Conservation (phyloP, 2,113 vertebrate genomes). For the Melanerpes aurifrons region DNA sequence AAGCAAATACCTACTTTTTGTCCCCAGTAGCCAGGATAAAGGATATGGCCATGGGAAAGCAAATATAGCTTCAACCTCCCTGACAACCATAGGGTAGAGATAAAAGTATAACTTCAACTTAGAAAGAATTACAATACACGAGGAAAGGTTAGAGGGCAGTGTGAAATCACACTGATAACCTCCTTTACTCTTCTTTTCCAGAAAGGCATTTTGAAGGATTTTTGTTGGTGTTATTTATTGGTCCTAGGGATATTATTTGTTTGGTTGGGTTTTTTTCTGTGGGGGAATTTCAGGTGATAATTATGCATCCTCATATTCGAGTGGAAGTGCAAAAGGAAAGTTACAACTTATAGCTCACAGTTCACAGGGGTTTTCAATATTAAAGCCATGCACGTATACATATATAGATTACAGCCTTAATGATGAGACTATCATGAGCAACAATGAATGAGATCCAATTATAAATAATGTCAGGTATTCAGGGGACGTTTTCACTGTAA, state of each 20-base stretch:
- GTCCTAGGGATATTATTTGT: background rate
- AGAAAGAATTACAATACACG: background rate
- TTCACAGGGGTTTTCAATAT: background rate
- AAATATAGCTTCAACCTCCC: background rate
- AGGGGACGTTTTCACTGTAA: background rate
- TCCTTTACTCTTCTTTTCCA: background rate
- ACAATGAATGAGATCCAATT: background rate
- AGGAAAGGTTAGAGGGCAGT: conserved; percentile 6
- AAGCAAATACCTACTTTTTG: background rate
- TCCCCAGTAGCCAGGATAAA: conserved; percentile 27
- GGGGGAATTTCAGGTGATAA: background rate
- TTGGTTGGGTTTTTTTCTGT: background rate
- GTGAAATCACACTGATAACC: conserved; percentile 13
- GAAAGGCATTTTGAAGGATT: background rate
- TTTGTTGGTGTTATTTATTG: background rate
- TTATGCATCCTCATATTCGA: background rate
- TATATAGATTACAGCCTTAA: background rate
- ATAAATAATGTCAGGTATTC: background rate
- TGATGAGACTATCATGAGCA: background rate
- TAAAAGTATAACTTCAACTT: background rate
- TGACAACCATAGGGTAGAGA: background rate
- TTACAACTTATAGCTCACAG: background rate
- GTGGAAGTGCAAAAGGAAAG: background rate
- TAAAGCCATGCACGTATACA: background rate
- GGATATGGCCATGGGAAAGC: background rate